Conservation (phyloP, 1,140 invertebrate genomes). For the Euura lappo region DNA sequence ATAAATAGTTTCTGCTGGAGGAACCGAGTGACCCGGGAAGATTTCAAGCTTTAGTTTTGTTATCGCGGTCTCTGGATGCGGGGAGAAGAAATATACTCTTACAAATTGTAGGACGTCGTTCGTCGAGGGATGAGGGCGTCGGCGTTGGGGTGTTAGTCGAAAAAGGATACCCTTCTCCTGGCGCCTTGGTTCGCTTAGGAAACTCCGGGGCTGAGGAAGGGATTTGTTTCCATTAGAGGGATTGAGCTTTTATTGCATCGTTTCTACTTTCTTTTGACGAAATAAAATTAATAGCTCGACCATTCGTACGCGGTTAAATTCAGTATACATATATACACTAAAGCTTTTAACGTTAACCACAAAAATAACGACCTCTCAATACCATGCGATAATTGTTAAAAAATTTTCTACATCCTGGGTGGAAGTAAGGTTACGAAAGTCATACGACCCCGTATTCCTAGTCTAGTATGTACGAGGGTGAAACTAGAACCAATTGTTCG, state of each 20-base stretch:
- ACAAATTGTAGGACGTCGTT: slow-evolving; percentile 53
- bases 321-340: too few relatives aligned
- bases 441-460: background rate
- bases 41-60: background rate
- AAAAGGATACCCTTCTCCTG: background rate
- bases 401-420: too few relatives aligned
- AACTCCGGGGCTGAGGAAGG: slow-evolving; percentile 27
- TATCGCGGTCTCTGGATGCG: background rate
- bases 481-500: background rate
- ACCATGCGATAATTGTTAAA: too few relatives aligned
- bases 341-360: too few relatives aligned
- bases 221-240: slow-evolving; percentile 61
- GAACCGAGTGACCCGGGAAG: slow-evolving; percentile 9
- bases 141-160: background rate
- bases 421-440: background rate
- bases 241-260: slow-evolving; percentile 58
- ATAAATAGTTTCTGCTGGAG: background rate
- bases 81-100: slow-evolving; percentile 45
- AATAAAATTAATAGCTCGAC: background rate
- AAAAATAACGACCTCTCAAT: too few relatives aligned
- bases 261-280: slow-evolving; percentile 33
- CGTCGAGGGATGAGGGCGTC: slow-evolving; percentile 10
- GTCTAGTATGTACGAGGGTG: background rate
- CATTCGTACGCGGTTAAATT: background rate
- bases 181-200: background rate